Evolutionary conservation across 2,113 vertebrate species (phyloP).

Genomic region (Eudyptes chrysolophus): DNA sequence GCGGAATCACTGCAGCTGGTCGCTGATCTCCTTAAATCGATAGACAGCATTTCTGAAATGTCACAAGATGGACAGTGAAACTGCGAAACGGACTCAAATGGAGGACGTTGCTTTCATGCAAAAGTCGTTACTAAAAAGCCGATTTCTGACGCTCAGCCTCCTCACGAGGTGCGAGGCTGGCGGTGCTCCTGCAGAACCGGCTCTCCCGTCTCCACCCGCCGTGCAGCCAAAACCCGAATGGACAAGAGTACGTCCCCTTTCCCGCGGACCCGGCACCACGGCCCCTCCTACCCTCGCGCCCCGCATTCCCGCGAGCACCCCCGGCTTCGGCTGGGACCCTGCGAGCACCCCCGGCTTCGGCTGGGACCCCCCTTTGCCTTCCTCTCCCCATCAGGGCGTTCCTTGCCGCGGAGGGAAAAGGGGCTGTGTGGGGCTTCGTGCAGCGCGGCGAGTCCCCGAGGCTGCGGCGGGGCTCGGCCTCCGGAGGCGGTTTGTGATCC

Average conservation of each 20-base stretch:
- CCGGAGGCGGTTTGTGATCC: neutral
- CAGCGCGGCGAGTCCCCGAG: no score
- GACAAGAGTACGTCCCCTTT: fast-evolving
- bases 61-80: conserved; percentile 14
- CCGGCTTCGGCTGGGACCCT: fast-evolving
- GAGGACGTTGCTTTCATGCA: neutral
- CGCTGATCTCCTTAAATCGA: conserved; percentile 75
- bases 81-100: neutral
- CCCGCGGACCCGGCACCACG: fast-evolving
- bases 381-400: fast-evolving
- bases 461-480: neutral
- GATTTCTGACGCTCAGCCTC: neutral
- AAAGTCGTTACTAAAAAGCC: neutral
- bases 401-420: fast-evolving
- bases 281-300: no score
- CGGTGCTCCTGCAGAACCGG: neutral
- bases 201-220: no score
- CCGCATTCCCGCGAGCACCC: fast-evolving
- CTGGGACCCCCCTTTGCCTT: fast-evolving
- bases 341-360: fast-evolving
- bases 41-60: conserved; percentile 78
- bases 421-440: no score
- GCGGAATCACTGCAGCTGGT: conserved; percentile 75
- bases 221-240: fast-evolving
- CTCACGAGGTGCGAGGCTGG: fast-evolving